Base-by-base conservation (phyloP, 1,140 invertebrate genomes). In the Drosophila ambigua region DNA sequence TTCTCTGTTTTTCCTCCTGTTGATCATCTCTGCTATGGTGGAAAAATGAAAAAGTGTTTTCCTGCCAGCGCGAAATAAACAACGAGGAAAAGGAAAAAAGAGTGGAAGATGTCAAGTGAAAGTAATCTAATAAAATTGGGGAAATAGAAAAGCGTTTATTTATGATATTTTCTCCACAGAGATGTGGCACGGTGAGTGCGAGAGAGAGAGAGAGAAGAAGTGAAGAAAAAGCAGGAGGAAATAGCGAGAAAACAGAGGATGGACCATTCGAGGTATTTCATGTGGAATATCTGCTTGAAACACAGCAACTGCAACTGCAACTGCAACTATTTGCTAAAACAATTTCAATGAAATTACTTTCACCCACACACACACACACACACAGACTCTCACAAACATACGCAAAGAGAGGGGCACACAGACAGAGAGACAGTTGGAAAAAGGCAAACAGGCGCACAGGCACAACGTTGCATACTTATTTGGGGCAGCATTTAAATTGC, bases 401-500 rank as follows among this genome's bases (percentile, higher is more conserved):
- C 20, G 53, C 31, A 49, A 5, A 44, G 7, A 41, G 9, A 44
- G 5, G 7, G 28, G n/a, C n/a, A 16, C 16, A 16, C 16, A 16
- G 16, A 16, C 16, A 16, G 45, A 6, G 15, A 55, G 15, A 57
- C 41, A 67, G 54, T 68, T 45, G 54, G 9, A 15, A 63, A 45
- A 35, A 24, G 49, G 26, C 15, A 66, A 24, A 13, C 57, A 46
- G 3, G 26, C 44, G 61, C 65, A 62, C 57, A 46, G 3, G 26
- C 44, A 63, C 65, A 62, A 41, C 66, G 61, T 74, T 49, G 57
- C 57, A 51, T 87, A 78, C 74, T 81, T 85, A 43, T 87, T 78
- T 75, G 49, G 78, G 55, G 31, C 74, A 63, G 63, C 64, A 87
- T 78, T 85, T 65, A 75, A 87, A 87, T 81, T 87, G 74, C 63